Conservation (phyloP, 2,888 invertebrate genomes). For the Monopis laevigella region DNA sequence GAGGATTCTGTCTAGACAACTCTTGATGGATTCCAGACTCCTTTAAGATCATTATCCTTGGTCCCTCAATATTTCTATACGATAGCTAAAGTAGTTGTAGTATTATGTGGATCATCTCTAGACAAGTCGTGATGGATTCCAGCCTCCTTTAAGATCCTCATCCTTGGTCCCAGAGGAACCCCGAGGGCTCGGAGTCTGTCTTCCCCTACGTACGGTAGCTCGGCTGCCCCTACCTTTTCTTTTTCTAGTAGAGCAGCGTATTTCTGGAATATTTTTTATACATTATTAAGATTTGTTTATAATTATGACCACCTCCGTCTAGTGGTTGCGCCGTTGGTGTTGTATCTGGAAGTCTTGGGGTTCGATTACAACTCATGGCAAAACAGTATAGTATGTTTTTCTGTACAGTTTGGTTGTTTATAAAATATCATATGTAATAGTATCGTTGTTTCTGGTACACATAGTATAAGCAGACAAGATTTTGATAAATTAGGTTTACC, state of each 20-base stretch:
- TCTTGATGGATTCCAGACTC: no score
- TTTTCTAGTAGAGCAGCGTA: slow-evolving; percentile 84
- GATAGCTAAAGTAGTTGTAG: slow-evolving; percentile 70
- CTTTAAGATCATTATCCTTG: no score
- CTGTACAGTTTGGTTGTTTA: no score
- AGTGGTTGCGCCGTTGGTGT: background rate
- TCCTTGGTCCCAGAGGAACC: slow-evolving; percentile 88
- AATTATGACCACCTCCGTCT: background rate
- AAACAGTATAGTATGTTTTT: no score
- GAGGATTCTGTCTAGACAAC: no score
- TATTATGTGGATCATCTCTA: slow-evolving; percentile 44
- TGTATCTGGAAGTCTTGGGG: background rate
- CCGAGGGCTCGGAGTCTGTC: slow-evolving; percentile 88
- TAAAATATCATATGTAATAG: no score
- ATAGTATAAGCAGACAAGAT: background rate
- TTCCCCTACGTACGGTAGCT: slow-evolving; percentile 89
- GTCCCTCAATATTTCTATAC: slow-evolving; percentile 36
- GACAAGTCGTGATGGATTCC: slow-evolving; percentile 62
- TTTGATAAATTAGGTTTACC: background rate
- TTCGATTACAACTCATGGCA: background rate
- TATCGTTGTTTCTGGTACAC: no score
- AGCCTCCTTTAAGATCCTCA: slow-evolving; percentile 89
- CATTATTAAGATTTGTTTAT: background rate
- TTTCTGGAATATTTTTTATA: slow-evolving; percentile 70
- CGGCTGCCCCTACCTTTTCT: slow-evolving; percentile 89